phyloP scores from a whole-genome alignment of 2,888 invertebrate genomes.

The Noctua janthe region DNA sequence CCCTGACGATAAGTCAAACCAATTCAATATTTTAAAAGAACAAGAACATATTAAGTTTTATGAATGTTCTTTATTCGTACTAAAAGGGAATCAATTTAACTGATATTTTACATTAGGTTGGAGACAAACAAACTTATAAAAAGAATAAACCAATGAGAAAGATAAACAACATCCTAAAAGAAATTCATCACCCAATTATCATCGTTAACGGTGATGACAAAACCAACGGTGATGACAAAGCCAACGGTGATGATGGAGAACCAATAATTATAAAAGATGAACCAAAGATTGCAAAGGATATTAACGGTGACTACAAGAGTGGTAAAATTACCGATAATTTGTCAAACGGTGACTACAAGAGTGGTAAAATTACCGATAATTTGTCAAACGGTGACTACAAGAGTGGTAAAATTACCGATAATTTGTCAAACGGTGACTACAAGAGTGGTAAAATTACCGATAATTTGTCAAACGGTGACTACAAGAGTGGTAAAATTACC shows the following conservation, averaged over 20 bases:
- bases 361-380: slow-evolving; percentile 40
- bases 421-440: slow-evolving; percentile 45
- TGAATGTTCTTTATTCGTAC: not conserved
- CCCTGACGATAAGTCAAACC: too few relatives aligned
- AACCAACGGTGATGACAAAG: slow-evolving; percentile 36
- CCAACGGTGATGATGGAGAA: slow-evolving; percentile 29
- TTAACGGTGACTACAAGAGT: slow-evolving; percentile 48
- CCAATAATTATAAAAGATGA: slow-evolving; percentile 28
- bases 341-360: slow-evolving; percentile 42
- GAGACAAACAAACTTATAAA: slow-evolving; percentile 37
- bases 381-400: slow-evolving; percentile 43
- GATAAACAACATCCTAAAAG: slow-evolving; percentile 56
- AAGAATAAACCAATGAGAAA: slow-evolving; percentile 58
- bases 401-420: slow-evolving; percentile 53
- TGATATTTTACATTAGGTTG: slow-evolving; percentile 46
- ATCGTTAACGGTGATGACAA: slow-evolving; percentile 51
- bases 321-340: slow-evolving; percentile 55
- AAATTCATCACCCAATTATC: slow-evolving; percentile 13
- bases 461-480: slow-evolving; percentile 52
- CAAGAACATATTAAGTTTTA: not conserved
- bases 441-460: slow-evolving; percentile 35
- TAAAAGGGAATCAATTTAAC: not conserved
- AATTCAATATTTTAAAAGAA: not conserved
- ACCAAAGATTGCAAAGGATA: slow-evolving; percentile 41
- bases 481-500: slow-evolving; percentile 52